Evolutionary conservation across 1,140 invertebrate species (phyloP), one percentile per base, ranked within the genome.

Genomic region (Parasteatoda tepidariorum): DNA sequence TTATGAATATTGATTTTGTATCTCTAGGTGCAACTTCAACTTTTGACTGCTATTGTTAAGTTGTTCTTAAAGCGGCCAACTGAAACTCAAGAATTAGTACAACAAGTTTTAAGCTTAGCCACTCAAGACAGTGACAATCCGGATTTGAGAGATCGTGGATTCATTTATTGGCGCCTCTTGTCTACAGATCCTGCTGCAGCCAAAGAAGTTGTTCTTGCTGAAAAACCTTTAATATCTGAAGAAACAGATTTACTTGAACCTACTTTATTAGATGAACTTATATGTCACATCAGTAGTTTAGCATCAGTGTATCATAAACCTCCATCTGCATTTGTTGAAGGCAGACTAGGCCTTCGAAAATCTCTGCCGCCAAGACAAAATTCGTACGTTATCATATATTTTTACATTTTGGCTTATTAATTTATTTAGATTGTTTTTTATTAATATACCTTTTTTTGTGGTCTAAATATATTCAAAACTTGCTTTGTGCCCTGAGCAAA

Each of bases 91-190:
- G 97, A 99, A 88, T 90, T 99, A 18, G 98, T 99, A 4, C 98
- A 99, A 88, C 91, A 92, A 88, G 96, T 98, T 2, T 91, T 98
- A 3, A 97, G 95, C 87, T 91, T 98, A 61, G 96, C 96, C 4
- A 98, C 97, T 2, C 96, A 98, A 90, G 98, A 99, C 89, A 98
- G 97, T n/a, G 98, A 99, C 88, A 99, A 99, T 90, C 98, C 98
- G 0, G 98, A 99, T 90, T 91, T 99, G 7, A 92, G 98, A 84
- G 98, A 99, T 89, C 93, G 98, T 86, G 98, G 98, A 41, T 99
- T 99, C 88, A 99, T 99, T 87, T 99, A 99, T 89, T 99, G 98
- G 98, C 93, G 98, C 66, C 91, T 99, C 28, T 90, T 99, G 18
- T 99, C 97, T 61, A 99, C 98, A 18, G 98, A 99, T 91, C 98